These are phyloP conservation scores for Nyctereutes procyonoides DNA, from an alignment of 2,113 vertebrate genomes.

Conservation along the genomic window DNA sequence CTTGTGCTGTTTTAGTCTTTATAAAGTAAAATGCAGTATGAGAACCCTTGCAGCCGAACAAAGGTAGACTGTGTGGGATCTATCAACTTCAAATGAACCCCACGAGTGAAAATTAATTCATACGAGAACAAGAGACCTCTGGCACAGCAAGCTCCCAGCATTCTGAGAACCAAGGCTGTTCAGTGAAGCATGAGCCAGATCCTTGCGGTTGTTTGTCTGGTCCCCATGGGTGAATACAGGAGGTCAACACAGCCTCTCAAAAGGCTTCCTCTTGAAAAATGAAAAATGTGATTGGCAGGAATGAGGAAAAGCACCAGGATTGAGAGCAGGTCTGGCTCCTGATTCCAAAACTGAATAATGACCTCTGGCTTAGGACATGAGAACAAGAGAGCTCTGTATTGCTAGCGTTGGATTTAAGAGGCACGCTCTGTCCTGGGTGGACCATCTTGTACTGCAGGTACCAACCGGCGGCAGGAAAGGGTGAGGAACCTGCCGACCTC, in stretches of 20 bases:
- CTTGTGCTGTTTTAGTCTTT: not conserved
- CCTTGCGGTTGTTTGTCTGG: conserved; percentile 40
- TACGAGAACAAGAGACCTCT: not conserved
- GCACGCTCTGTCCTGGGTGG: not conserved
- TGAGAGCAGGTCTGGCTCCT: not conserved
- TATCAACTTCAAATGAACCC: conserved; percentile 70
- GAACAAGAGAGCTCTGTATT: conserved; percentile 69
- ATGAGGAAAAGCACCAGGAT: conserved; percentile 56
- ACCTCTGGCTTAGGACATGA: conserved; percentile 57
- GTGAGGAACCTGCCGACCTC: not conserved
- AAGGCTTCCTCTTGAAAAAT: conserved; percentile 67
- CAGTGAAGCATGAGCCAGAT: conserved; percentile 46
- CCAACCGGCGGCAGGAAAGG: conserved; percentile 23
- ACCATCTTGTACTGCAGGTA: conserved; percentile 46
- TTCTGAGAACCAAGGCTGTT: conserved; percentile 43
- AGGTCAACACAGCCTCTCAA: conserved; percentile 61
- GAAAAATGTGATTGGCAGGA: conserved; percentile 61
- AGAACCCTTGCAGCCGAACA: not conserved
- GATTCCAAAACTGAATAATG: not conserved
- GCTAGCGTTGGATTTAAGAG: not conserved
- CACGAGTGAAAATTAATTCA: conserved; percentile 66
- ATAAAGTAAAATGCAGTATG: not conserved
- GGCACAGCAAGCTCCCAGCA: not conserved
- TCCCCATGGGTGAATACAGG: conserved; percentile 39
- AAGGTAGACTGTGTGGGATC: conserved; percentile 3